These are phyloP conservation scores for Scomber colias DNA, from an alignment of 2,113 vertebrate species.

Conservation along the genomic window DNA sequence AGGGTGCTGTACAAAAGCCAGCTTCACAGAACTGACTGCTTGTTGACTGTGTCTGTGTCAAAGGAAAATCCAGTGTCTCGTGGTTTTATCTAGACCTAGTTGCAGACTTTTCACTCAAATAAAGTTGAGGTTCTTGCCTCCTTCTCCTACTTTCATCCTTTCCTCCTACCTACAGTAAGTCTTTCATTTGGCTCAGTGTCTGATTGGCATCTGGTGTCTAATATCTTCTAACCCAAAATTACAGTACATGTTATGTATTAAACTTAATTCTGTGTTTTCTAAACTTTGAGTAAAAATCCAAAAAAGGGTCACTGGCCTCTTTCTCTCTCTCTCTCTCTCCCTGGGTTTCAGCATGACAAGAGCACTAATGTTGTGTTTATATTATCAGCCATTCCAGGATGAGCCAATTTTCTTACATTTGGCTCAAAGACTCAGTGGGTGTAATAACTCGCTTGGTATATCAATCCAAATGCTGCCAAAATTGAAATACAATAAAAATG, in stretches of 20 bases:
- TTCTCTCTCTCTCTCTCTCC: not conserved
- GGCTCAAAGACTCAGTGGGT: slow-evolving; percentile 27
- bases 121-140: no score
- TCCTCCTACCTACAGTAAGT: not conserved
- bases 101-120: no score
- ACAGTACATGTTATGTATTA: not conserved
- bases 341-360: slow-evolving; percentile 34
- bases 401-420: slow-evolving; percentile 36
- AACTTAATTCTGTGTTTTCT: slow-evolving; percentile 20
- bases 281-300: slow-evolving; percentile 22
- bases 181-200: slow-evolving; percentile 20
- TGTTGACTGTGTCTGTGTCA: slow-evolving; percentile 22
- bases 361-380: slow-evolving; percentile 50
- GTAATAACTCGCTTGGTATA: slow-evolving; percentile 35
- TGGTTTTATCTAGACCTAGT: slow-evolving; percentile 4
- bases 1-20: slow-evolving; percentile 42
- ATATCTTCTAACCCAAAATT: slow-evolving; percentile 12
- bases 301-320: not conserved
- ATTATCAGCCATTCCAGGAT: slow-evolving; percentile 33
- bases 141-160: slow-evolving; percentile 4
- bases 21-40: slow-evolving; percentile 22
- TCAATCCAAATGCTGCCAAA: slow-evolving; percentile 50
- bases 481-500: slow-evolving; percentile 19
- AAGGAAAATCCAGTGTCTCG: slow-evolving; percentile 1
- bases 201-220: slow-evolving; percentile 1